These are phyloP conservation scores for Myotis vivesi DNA, from an alignment of 2,797 vertebrate genomes.

Conservation along the genomic window DNA sequence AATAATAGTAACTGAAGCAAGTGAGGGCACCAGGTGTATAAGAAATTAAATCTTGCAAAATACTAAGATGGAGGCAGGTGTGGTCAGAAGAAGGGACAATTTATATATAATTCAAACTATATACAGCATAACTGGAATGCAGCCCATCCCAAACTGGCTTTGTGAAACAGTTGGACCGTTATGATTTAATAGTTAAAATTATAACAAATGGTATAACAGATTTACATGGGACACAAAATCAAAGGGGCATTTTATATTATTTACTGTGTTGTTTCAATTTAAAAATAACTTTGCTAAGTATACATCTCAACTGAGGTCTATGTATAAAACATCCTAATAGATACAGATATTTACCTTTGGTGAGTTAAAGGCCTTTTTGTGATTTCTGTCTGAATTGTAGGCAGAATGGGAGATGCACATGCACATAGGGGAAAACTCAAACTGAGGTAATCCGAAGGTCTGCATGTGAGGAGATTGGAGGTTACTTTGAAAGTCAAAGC, in stretches of 20 bases:
- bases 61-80: conserved; percentile 76
- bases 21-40: conserved; percentile 81
- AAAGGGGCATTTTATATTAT: conserved; percentile 73
- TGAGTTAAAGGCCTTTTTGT: conserved; percentile 83
- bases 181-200: conserved; percentile 75
- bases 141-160: conserved; percentile 80
- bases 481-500: conserved; percentile 71
- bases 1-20: conserved; percentile 74
- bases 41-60: conserved; percentile 81
- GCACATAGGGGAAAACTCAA: conserved; percentile 71
- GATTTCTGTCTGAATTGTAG: conserved; percentile 68
- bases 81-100: conserved; percentile 65
- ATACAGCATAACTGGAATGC: conserved; percentile 86
- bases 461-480: conserved; percentile 66
- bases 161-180: conserved; percentile 84
- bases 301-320: conserved; percentile 78
- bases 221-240: conserved; percentile 73
- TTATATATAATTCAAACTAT: conserved; percentile 85
- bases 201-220: conserved; percentile 71
- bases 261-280: conserved; percentile 81
- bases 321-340: conserved; percentile 80
- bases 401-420: conserved; percentile 69
- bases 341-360: conserved; percentile 83
- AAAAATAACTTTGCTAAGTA: conserved; percentile 81
- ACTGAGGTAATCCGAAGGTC: conserved; percentile 72